Percentiles rank a stretch among this genome's conserved stretches.
phyloP scores from a whole-genome alignment of 2,113 vertebrate species.

The Hippotragus niger region DNA sequence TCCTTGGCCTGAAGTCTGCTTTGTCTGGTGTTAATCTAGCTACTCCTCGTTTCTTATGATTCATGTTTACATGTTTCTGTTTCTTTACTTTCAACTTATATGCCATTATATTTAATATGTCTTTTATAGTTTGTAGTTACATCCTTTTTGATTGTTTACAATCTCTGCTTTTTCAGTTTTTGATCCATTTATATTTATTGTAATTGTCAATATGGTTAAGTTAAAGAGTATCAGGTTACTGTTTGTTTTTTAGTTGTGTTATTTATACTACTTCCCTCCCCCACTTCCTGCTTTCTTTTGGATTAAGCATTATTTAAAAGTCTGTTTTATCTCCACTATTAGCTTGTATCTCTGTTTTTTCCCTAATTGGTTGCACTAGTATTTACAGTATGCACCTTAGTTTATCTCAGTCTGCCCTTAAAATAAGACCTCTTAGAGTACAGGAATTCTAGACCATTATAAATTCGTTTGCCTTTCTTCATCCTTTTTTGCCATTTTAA shows the following conservation, averaged over 20 bases:
- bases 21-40: not conserved
- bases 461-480: not conserved
- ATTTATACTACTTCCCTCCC: not conserved
- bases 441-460: not conserved
- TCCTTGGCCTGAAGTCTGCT: not conserved
- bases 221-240: not conserved
- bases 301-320: not conserved
- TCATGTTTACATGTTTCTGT: not conserved
- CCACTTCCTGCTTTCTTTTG: not conserved
- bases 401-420: not conserved
- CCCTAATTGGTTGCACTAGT: not conserved
- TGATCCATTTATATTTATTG: not conserved
- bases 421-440: not conserved
- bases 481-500: not conserved
- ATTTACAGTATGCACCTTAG: not conserved
- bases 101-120: not conserved
- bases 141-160: not conserved
- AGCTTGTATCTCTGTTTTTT: not conserved
- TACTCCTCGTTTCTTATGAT: not conserved
- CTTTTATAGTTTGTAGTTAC: not conserved
- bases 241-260: not conserved
- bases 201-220: not conserved
- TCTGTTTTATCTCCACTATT: not conserved
- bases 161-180: not conserved
- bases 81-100: not conserved